A percentile compares a stretch with the other conserved stretches of the same genome.
Conservation (phyloP, 2,797 vertebrate species). For the Nothura maculosa region DNA sequence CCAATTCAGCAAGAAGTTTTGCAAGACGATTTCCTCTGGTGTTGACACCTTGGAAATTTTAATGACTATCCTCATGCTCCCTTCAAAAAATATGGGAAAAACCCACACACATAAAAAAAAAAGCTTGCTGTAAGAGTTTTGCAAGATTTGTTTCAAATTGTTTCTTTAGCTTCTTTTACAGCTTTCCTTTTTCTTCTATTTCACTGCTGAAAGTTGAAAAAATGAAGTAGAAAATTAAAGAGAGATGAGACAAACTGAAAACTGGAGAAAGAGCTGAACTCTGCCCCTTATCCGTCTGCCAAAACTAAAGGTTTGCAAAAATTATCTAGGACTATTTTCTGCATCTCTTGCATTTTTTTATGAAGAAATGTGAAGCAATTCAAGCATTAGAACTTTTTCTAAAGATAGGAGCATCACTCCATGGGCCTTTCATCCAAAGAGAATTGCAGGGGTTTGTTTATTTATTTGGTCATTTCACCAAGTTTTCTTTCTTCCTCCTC, state of each 20-base stretch:
- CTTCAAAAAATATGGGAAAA: conserved; percentile 25
- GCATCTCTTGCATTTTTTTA: not conserved
- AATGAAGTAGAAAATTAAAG: not conserved
- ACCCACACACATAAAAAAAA: not conserved
- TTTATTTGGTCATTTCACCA: not conserved
- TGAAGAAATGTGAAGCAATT: not conserved
- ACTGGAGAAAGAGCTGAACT: not conserved
- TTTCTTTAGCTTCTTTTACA: conserved; percentile 20
- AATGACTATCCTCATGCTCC: not conserved
- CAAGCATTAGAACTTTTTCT: not conserved
- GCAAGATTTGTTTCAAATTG: not conserved
- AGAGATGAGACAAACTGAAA: conserved; percentile 20
- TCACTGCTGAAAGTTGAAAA: not conserved
- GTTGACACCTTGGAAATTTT: conserved; percentile 38
- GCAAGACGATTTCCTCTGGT: conserved; percentile 35
- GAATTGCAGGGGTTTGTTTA: not conserved
- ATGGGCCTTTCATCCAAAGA: not conserved
- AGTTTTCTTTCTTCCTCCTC: not conserved
- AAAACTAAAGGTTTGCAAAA: conserved; percentile 18
- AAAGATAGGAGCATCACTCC: not conserved
- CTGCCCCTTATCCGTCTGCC: not conserved
- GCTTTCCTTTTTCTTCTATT: conserved; percentile 18
- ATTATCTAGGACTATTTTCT: not conserved
- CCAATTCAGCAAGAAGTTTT: conserved; percentile 17
- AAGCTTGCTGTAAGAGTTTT: conserved; percentile 1